These are phyloP conservation scores for Rhea americana DNA, from an alignment of 2,113 vertebrate species.

Conservation along the genomic window DNA sequence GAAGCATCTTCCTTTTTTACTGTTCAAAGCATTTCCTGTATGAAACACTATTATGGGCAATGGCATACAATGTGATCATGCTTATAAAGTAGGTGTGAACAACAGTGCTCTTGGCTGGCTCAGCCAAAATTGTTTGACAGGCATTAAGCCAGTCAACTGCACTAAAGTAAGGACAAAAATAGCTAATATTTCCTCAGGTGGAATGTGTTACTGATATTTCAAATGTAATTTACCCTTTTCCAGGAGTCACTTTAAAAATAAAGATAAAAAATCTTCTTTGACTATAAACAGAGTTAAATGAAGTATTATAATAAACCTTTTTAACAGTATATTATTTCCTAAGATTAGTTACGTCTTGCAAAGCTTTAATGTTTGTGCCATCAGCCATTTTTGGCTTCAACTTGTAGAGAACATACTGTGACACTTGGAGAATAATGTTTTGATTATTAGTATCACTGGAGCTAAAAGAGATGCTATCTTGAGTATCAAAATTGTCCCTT, in stretches of 20 bases:
- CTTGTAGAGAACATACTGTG: neutral
- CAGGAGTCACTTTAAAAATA: neutral
- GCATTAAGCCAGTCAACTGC: neutral
- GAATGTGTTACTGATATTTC: neutral
- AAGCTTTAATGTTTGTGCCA: neutral
- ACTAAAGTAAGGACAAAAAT: neutral
- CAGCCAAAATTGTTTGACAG: neutral
- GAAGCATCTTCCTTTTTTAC: neutral
- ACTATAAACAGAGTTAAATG: neutral
- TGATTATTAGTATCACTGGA: neutral
- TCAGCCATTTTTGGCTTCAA: neutral
- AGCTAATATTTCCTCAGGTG: neutral
- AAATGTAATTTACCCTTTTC: neutral
- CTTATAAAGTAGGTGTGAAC: neutral
- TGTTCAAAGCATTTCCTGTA: slow-evolving; percentile 23
- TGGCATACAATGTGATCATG: neutral
- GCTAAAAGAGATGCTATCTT: neutral
- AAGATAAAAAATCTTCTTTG: neutral
- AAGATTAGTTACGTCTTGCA: neutral
- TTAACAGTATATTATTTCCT: neutral
- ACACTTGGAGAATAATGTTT: neutral
- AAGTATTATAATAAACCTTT: neutral
- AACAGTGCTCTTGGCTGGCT: neutral
- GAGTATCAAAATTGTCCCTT: neutral
- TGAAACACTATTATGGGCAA: neutral